Conservation (phyloP, 2,797 vertebrate species). For the Chrosomus eos region DNA sequence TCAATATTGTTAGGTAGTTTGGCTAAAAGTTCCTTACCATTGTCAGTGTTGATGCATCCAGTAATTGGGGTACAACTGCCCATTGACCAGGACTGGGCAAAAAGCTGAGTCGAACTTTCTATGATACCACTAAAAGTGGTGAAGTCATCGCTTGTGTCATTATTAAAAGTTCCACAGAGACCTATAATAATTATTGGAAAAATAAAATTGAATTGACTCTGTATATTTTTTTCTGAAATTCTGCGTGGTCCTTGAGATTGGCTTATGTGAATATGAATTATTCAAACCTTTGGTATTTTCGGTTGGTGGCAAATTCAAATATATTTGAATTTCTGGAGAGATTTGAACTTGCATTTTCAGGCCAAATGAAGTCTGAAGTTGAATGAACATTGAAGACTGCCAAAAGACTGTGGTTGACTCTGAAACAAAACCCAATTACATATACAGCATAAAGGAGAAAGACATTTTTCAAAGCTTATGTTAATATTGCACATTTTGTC, state of each 20-base stretch:
- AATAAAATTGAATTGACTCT: neutral
- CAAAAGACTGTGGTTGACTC: conserved; percentile 72
- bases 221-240: no score
- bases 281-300: conserved; percentile 67
- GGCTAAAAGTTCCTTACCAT: conserved; percentile 65
- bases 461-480: neutral
- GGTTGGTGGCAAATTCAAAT: conserved; percentile 63
- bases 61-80: conserved; percentile 18
- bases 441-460: neutral
- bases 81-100: conserved; percentile 79
- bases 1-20: neutral
- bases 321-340: conserved; percentile 73
- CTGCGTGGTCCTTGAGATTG: neutral
- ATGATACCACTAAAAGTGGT: conserved; percentile 78
- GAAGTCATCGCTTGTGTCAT: conserved; percentile 81
- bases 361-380: conserved; percentile 69
- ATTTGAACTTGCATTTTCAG: conserved; percentile 74
- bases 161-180: conserved; percentile 83
- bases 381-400: conserved; percentile 78
- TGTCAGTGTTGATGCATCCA: conserved; percentile 74
- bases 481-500: neutral
- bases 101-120: conserved; percentile 75
- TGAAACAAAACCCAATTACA: conserved; percentile 52
- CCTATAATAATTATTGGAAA: conserved; percentile 66
- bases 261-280: neutral